Evolutionary conservation across 2,888 invertebrate species (phyloP).

Genomic region (Lacanobia wlatinum): DNA sequence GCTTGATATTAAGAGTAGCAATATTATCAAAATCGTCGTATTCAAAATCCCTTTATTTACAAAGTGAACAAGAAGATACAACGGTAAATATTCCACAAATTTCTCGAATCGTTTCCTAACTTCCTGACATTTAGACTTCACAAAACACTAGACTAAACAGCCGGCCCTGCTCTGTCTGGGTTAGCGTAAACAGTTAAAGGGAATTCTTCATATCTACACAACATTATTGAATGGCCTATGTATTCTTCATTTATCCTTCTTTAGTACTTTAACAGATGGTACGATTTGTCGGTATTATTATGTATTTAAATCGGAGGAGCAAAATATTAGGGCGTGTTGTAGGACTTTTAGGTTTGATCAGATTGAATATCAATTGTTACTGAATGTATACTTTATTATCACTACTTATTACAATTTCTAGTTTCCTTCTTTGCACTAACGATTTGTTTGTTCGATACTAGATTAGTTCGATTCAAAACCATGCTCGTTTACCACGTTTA

Average conservation of each 20-base stretch:
- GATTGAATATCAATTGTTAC: no score
- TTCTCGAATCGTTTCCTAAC: slow-evolving; percentile 46
- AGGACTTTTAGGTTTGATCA: no score
- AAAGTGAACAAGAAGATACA: neutral
- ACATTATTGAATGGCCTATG: slow-evolving; percentile 13
- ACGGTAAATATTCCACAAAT: slow-evolving; percentile 23
- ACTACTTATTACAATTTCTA: no score
- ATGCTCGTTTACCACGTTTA: neutral
- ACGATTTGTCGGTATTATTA: slow-evolving; percentile 10
- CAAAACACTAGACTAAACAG: slow-evolving; percentile 77
- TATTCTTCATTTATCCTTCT: slow-evolving; percentile 20
- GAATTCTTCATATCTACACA: slow-evolving; percentile 49
- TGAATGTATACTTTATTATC: no score
- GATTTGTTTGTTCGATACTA: no score
- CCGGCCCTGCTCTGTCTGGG: slow-evolving; percentile 53
- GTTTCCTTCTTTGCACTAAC: no score
- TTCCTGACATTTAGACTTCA: slow-evolving; percentile 73
- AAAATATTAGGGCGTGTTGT: no score
- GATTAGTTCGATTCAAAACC: no score
- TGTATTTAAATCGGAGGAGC: neutral
- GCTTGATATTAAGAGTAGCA: neutral
- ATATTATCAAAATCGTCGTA: no score
- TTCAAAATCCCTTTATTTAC: neutral
- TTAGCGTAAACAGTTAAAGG: slow-evolving; percentile 67
- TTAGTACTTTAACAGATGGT: neutral